Evolutionary conservation across 2,888 invertebrate genomes (phyloP).

Genomic region (Agrochola circellaris): DNA sequence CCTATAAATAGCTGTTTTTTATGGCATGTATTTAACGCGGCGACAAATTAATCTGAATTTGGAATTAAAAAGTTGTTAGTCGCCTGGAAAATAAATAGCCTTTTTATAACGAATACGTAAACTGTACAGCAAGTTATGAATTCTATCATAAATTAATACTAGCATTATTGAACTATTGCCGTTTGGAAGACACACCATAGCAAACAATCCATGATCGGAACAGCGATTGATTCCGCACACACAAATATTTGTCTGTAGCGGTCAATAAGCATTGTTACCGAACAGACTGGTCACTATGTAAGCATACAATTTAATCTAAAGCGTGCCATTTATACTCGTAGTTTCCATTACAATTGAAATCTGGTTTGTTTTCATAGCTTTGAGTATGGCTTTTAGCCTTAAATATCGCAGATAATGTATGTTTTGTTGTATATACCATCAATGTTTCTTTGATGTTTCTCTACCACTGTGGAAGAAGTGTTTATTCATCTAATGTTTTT

Average conservation of each 20-base stretch:
- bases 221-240: conserved; percentile 42
- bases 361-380: not conserved
- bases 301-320: conserved; percentile 37
- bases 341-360: conserved; percentile 21
- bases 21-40: too few relatives aligned
- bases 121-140: not conserved
- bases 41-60: too few relatives aligned
- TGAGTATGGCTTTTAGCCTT: not conserved
- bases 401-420: not conserved
- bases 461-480: conserved; percentile 2
- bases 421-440: not conserved
- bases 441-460: conserved; percentile 13
- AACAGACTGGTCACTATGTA: conserved; percentile 10
- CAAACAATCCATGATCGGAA: conserved; percentile 33
- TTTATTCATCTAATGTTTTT: conserved; percentile 30
- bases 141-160: not conserved
- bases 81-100: too few relatives aligned
- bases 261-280: conserved; percentile 32
- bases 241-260: conserved; percentile 54
- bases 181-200: not conserved
- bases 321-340: not conserved
- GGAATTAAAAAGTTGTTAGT: too few relatives aligned
- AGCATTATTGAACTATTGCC: not conserved
- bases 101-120: too few relatives aligned
- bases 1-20: not conserved